These are phyloP conservation scores for Sciurus vulgaris DNA, from an alignment of 2,797 vertebrate genomes.

Conservation along the genomic window DNA sequence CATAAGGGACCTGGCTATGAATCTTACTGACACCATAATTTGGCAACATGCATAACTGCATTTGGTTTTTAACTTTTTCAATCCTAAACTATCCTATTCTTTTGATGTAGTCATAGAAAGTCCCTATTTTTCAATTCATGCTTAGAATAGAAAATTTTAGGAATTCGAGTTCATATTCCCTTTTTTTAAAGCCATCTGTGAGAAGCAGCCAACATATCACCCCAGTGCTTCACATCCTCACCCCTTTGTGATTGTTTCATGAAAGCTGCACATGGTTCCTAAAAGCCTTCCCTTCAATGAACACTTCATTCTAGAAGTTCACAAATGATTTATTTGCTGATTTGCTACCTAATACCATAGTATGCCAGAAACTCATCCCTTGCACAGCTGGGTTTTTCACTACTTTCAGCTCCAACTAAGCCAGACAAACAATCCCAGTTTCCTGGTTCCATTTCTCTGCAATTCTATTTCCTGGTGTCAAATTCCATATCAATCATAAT, in stretches of 20 bases:
- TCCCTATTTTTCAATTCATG: conserved; percentile 11
- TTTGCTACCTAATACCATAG: neutral
- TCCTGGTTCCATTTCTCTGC: neutral
- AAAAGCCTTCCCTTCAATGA: conserved; percentile 1
- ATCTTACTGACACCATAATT: conserved; percentile 34
- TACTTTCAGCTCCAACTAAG: neutral
- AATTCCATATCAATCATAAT: neutral
- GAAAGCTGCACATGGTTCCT: neutral
- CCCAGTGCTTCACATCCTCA: neutral
- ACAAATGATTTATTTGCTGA: neutral
- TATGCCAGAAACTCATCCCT: neutral
- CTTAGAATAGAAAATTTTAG: neutral
- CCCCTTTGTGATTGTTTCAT: neutral
- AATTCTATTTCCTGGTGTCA: conserved; percentile 30
- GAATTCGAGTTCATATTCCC: neutral
- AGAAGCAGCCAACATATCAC: neutral
- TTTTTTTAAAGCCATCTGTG: neutral
- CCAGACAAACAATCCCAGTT: neutral
- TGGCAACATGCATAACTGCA: neutral
- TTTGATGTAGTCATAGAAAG: neutral
- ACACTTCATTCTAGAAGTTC: conserved; percentile 21
- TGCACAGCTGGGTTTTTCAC: neutral
- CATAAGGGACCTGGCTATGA: neutral
- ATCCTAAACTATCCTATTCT: conserved; percentile 14
- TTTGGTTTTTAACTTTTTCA: conserved; percentile 52